Evolutionary conservation across 2,113 vertebrate genomes (phyloP).

Genomic region (Zeus faber): DNA sequence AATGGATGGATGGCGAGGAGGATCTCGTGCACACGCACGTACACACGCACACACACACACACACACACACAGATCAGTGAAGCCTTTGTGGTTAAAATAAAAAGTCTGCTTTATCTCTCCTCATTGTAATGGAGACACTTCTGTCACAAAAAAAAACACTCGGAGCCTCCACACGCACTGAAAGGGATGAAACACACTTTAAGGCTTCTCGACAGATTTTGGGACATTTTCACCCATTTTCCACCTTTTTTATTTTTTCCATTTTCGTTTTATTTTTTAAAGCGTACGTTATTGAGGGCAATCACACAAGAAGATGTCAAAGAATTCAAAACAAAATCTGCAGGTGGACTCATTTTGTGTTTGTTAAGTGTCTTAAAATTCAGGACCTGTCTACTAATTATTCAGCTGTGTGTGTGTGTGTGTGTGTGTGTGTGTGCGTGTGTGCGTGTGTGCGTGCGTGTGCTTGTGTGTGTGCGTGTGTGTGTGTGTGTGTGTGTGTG

Average conservation of each 20-base stretch:
- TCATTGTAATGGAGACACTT: slow-evolving; percentile 66
- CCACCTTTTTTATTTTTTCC: no score
- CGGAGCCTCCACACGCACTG: no score
- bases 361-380: neutral
- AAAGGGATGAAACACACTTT: no score
- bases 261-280: no score
- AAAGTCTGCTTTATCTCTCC: slow-evolving; percentile 69
- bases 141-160: no score
- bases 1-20: slow-evolving; percentile 67
- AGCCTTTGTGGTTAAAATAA: slow-evolving; percentile 69
- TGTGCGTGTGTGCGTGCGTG: slow-evolving; percentile 22
- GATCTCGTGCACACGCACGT: slow-evolving; percentile 22
- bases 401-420: neutral
- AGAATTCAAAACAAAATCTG: no score
- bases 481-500: slow-evolving; percentile 35
- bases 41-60: slow-evolving; percentile 25
- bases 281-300: no score
- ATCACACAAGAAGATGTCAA: no score
- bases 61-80: slow-evolving; percentile 62
- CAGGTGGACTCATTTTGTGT: slow-evolving; percentile 1
- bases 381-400: no score
- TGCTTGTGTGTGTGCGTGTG: slow-evolving; percentile 12
- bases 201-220: no score
- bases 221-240: no score
- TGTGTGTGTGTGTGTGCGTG: neutral